Evolutionary conservation across 2,113 vertebrate species (phyloP).

Genomic region (Sylvietta virens): DNA sequence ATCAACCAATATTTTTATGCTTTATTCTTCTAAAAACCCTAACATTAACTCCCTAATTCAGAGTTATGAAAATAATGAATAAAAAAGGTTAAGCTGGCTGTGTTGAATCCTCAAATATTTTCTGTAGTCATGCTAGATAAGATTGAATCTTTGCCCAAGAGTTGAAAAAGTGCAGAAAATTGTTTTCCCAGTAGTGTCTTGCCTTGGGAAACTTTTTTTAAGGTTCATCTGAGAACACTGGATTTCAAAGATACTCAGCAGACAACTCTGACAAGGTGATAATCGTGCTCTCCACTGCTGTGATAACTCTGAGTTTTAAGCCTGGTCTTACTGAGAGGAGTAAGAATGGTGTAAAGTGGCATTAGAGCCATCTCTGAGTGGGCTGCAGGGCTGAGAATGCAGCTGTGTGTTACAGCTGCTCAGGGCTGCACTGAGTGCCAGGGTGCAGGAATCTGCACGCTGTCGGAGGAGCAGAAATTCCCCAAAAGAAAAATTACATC

Average conservation of each 20-base stretch:
- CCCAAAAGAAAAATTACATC: not conserved
- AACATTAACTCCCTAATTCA: not conserved
- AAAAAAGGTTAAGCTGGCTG: not conserved
- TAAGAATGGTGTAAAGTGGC: not conserved
- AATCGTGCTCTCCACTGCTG: not conserved
- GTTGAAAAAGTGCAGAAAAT: not conserved
- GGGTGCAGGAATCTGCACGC: not conserved
- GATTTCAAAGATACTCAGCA: not conserved
- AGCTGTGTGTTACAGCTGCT: accelerated
- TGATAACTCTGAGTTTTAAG: not conserved
- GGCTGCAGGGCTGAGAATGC: not conserved
- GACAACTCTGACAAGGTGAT: not conserved
- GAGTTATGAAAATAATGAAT: not conserved
- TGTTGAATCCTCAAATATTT: not conserved
- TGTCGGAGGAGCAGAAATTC: not conserved
- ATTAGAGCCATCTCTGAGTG: not conserved
- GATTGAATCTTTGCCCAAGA: not conserved
- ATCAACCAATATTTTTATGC: not conserved
- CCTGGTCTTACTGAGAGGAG: not conserved
- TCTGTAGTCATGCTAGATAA: not conserved
- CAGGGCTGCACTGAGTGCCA: not conserved
- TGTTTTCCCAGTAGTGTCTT: not conserved
- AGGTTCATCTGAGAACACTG: not conserved
- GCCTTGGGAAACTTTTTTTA: not conserved
- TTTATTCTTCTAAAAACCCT: not conserved